Conservation (phyloP, 2,113 vertebrate species). For the Mohoua ochrocephala region DNA sequence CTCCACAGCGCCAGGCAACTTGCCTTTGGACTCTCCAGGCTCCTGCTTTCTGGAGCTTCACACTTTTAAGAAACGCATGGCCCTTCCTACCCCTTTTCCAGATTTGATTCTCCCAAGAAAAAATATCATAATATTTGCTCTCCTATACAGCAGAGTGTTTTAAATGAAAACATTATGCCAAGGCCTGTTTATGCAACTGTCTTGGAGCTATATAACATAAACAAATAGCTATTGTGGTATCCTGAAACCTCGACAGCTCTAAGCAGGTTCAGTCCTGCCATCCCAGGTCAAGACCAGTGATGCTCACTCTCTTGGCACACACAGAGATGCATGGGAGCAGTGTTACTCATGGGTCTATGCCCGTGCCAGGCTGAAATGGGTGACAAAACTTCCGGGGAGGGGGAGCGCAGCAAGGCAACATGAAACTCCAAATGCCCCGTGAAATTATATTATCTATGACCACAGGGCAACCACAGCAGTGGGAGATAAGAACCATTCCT, state of each 20-base stretch:
- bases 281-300: background rate
- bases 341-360: background rate
- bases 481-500: background rate
- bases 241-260: background rate
- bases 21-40: background rate
- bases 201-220: background rate
- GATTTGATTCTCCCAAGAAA: background rate
- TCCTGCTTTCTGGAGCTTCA: background rate
- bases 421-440: accelerated
- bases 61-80: background rate
- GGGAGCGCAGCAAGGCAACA: background rate
- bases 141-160: background rate
- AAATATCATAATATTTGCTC: background rate
- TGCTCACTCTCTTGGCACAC: background rate
- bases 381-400: background rate
- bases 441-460: background rate
- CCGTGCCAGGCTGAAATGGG: background rate
- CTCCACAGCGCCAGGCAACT: background rate
- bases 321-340: background rate
- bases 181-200: background rate
- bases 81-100: background rate
- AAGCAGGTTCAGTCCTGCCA: background rate
- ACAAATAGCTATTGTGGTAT: background rate
- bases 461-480: background rate
- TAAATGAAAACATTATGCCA: background rate